Conservation (phyloP, 2,113 vertebrate species). For the Rhinolophus ferrumequinum region DNA sequence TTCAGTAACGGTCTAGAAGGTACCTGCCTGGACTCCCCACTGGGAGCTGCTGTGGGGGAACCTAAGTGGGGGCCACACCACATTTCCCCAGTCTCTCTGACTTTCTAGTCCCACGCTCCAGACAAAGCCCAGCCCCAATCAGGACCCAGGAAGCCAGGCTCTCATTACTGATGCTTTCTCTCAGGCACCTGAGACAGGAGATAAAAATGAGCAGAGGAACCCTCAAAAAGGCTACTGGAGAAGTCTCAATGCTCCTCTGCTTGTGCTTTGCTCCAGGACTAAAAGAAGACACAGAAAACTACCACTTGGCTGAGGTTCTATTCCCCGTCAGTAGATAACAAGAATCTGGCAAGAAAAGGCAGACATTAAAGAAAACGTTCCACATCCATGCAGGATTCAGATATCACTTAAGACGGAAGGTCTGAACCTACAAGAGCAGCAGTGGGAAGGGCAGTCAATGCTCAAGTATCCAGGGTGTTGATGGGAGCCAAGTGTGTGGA, state of each 20-base stretch:
- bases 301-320: neutral
- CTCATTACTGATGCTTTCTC: neutral
- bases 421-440: neutral
- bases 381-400: neutral
- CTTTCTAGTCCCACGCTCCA: neutral
- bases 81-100: neutral
- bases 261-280: neutral
- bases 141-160: neutral
- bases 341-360: neutral
- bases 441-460: neutral
- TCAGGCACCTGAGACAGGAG: neutral
- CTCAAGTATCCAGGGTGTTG: neutral
- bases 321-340: neutral
- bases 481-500: neutral
- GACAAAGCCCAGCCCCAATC: neutral
- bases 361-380: neutral
- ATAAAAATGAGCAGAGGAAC: neutral
- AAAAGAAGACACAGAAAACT: neutral
- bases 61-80: neutral
- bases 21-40: neutral
- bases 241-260: neutral
- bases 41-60: neutral
- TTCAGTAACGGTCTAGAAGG: neutral
- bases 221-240: neutral
- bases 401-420: neutral